phyloP scores from a whole-genome alignment of 2,888 invertebrate genomes.

The Scotopteryx bipunctaria region DNA sequence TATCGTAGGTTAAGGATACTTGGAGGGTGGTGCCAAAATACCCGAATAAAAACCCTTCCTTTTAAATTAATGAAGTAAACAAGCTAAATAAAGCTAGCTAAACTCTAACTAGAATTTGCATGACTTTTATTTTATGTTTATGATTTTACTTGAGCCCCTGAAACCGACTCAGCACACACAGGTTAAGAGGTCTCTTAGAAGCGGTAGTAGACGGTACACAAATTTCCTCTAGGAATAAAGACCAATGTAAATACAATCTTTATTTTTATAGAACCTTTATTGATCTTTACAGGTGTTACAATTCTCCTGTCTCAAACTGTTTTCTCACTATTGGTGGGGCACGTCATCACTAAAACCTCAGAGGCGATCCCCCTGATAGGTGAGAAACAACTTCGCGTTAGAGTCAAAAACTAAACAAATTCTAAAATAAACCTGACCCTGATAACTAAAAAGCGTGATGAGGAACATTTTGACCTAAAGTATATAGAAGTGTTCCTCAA shows the following conservation, averaged over 20 bases:
- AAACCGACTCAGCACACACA: slow-evolving; percentile 80
- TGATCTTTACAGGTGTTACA: slow-evolving; percentile 97
- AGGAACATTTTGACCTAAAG: slow-evolving; percentile 61
- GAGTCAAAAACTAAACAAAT: slow-evolving; percentile 44
- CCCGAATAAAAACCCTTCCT: slow-evolving; percentile 40
- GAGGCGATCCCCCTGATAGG: slow-evolving; percentile 99
- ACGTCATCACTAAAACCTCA: slow-evolving; percentile 99
- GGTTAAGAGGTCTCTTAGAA: slow-evolving; percentile 52
- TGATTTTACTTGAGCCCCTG: slow-evolving; percentile 77
- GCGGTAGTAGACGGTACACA: slow-evolving; percentile 50
- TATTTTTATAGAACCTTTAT: slow-evolving; percentile 77
- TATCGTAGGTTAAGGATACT: slow-evolving; percentile 68
- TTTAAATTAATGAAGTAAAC: slow-evolving; percentile 40
- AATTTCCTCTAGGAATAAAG: slow-evolving; percentile 38
- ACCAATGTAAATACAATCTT: slow-evolving; percentile 55
- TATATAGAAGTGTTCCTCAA: slow-evolving; percentile 67
- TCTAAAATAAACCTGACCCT: slow-evolving; percentile 41
- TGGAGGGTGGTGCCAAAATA: slow-evolving; percentile 69
- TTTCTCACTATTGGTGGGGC: slow-evolving; percentile 99
- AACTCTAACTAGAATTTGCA: slow-evolving; percentile 69
- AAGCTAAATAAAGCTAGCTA: slow-evolving; percentile 47
- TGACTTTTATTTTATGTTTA: slow-evolving; percentile 74
- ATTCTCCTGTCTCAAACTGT: slow-evolving; percentile 99
- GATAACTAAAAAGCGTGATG: slow-evolving; percentile 54
- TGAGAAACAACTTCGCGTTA: slow-evolving; percentile 76